These are phyloP conservation scores for Formicarius rufipectus DNA, from an alignment of 2,113 vertebrate genomes.

Conservation along the genomic window DNA sequence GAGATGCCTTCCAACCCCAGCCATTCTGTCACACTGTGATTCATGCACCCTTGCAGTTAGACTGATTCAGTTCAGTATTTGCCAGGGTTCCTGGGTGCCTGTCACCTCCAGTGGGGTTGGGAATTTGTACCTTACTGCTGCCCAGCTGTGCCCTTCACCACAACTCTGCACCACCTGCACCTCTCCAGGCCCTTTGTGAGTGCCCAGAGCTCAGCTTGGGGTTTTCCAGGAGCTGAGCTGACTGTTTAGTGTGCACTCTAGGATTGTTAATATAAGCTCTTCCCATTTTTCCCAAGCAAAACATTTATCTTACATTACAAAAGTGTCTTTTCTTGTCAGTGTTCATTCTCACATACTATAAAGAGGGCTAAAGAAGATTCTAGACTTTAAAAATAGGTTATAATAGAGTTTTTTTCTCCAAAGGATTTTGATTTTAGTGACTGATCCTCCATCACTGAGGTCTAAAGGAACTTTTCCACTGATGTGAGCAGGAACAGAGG, in stretches of 20 bases:
- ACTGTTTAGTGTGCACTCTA: not conserved
- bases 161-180: not conserved
- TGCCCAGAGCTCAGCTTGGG: not conserved
- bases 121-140: accelerated
- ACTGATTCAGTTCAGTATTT: not conserved
- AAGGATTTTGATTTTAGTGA: not conserved
- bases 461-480: not conserved
- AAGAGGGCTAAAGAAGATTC: not conserved
- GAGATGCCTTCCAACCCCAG: not conserved
- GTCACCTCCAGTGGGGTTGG: accelerated
- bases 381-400: not conserved
- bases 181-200: not conserved
- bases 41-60: not conserved
- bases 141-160: not conserved
- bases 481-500: not conserved
- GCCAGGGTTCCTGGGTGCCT: not conserved
- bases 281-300: not conserved
- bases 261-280: not conserved
- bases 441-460: not conserved
- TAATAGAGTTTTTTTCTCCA: not conserved
- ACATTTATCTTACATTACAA: not conserved
- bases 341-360: not conserved
- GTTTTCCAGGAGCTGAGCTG: not conserved
- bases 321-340: not conserved
- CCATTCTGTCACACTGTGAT: not conserved